phyloP scores from a whole-genome alignment of 2,888 invertebrate genomes.

The Papilio protenor region DNA sequence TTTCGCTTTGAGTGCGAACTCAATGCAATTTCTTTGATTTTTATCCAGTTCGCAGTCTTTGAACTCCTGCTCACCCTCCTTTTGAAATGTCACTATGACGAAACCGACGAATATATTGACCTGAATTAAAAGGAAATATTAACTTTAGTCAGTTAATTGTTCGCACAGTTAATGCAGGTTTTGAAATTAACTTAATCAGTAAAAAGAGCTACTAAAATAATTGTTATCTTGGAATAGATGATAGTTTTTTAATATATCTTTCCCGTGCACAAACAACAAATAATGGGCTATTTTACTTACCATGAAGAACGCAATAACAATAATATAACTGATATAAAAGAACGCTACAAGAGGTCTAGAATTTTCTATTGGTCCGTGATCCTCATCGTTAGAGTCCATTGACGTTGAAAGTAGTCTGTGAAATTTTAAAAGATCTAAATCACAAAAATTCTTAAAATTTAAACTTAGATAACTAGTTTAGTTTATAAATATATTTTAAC shows the following conservation, averaged over 20 bases:
- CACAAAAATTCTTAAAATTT: not conserved
- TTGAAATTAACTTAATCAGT: not conserved
- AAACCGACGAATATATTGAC: conserved; percentile 99
- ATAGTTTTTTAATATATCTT: too few relatives aligned
- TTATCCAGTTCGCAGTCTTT: conserved; percentile 99
- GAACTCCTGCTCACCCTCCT: conserved; percentile 99
- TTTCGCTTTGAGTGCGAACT: conserved; percentile 96
- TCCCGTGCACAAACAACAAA: too few relatives aligned
- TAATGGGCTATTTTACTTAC: conserved; percentile 58
- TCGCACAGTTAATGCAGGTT: not conserved
- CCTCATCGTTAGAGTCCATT: conserved; percentile 97
- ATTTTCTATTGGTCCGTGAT: conserved; percentile 97
- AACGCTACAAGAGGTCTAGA: conserved; percentile 98
- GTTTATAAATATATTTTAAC: not conserved
- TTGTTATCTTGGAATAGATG: not conserved
- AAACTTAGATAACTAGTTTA: not conserved
- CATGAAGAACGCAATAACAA: conserved; percentile 99
- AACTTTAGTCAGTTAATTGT: not conserved
- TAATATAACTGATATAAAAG: conserved; percentile 99
- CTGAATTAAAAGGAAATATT: conserved; percentile 56
- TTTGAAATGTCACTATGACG: conserved; percentile 99
- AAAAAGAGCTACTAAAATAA: too few relatives aligned
- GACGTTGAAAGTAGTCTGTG: conserved; percentile 95
- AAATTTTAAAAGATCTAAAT: conserved; percentile 41
- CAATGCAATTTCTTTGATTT: conserved; percentile 99